Base-by-base conservation (phyloP, 92 coral and sea anemone genomes). In the Porites divaricata region DNA sequence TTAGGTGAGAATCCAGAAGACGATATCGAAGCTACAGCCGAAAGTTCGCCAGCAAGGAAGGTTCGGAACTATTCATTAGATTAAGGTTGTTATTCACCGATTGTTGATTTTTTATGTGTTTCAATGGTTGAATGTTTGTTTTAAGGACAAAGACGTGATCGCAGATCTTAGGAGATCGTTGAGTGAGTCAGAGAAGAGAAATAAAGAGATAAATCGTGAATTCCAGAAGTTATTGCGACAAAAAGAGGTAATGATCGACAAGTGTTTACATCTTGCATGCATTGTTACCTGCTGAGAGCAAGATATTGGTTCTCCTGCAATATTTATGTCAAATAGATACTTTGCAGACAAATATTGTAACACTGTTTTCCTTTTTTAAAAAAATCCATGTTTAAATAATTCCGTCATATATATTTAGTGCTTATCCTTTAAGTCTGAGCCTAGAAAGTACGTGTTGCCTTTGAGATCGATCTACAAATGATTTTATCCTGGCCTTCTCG, bases 121-220 rank as follows among this genome's bases (percentile, higher is more conserved):
- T 51, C 16, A 14, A 69, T 41, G 6, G 21, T 6, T 28, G 35
- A 69, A 69, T 69, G 2, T 3, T 35, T 41, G 52, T 28, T 41
- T 73, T 15, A 49, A 87, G 87, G 86, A 85, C 78, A 68, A 80
- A 35, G 93, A 85, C 8, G 66, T 81, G 41, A 76, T 93, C 15
- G 81, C 87, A 61, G 92, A 87, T 67, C 77, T 89, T 25, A 86
- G 85, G 71, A 41, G 72, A 73, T 97, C 97, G 21, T 69, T 93
- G 61, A 85, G 84, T 12, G 95, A 91, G 35, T 91, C 98, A 17
- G 98, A 93, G 88, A 87, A 85, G 72, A 84, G 91, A 9, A 95
- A 93, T 77, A 88, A 90, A 81, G 95, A 93, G 45, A 95, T 95
- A 13, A 95, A 93, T 67, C 95, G 92, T 49, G 98, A 95, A 71